Percentiles rank a stretch among this genome's conserved stretches.
phyloP scores from a whole-genome alignment of 2,797 vertebrate genomes.

The Neostethus bicornis region DNA sequence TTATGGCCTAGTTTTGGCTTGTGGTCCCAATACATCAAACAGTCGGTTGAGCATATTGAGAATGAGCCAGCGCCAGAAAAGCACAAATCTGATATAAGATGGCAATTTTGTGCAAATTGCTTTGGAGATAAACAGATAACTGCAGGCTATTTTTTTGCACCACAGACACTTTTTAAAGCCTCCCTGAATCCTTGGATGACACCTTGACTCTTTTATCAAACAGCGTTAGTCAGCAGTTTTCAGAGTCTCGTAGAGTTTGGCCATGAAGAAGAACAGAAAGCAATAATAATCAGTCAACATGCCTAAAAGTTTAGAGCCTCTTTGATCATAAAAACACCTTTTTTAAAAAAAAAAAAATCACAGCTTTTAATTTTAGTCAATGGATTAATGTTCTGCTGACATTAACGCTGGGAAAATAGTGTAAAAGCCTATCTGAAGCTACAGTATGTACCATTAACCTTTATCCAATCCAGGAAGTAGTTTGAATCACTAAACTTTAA shows the following conservation, averaged over 20 bases:
- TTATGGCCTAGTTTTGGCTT: not conserved
- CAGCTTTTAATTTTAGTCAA: no score
- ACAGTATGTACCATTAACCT: no score
- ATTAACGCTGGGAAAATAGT: no score
- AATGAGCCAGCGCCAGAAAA: not conserved
- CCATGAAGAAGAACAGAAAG: not conserved
- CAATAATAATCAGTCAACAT: not conserved
- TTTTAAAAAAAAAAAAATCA: not conserved
- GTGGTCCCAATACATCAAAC: not conserved
- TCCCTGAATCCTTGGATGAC: not conserved
- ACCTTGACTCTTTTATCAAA: not conserved
- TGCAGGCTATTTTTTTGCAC: not conserved
- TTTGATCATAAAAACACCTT: not conserved
- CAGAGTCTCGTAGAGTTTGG: not conserved
- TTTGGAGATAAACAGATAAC: not conserved
- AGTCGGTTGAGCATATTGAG: not conserved
- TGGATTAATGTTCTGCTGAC: no score
- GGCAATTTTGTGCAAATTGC: constrained; percentile 1
- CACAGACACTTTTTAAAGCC: not conserved
- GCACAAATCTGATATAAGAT: not conserved
- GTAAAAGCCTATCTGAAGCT: no score
- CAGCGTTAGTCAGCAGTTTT: not conserved
- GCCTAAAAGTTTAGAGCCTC: no score
- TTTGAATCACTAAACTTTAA: no score
- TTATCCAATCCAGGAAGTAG: no score